These are phyloP conservation scores for Aurelia sp. DNA, from an alignment of 30 jellyfish, hydroid and myxozoan genomes.

Conservation along the genomic window DNA sequence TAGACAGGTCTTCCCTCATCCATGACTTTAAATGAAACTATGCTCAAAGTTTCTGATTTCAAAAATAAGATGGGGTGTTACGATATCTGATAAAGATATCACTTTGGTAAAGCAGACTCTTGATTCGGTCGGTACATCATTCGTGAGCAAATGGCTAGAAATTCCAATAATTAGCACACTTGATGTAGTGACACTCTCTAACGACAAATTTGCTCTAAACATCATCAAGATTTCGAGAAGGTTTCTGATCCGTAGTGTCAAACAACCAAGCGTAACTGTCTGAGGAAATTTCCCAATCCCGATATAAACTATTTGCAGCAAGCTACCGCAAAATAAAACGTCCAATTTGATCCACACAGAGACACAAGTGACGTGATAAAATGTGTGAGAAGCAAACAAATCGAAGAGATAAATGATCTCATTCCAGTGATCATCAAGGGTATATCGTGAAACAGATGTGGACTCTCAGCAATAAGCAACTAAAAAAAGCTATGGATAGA, in stretches of 20 bases:
- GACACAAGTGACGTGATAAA: background rate
- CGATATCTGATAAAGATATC: background rate
- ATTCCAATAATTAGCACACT: constrained; percentile 24
- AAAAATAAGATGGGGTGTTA: constrained; percentile 14
- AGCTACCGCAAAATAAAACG: constrained; percentile 19
- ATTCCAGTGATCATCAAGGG: background rate
- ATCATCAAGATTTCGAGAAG: constrained; percentile 10
- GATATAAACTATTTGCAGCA: constrained; percentile 8
- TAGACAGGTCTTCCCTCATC: constrained; percentile 11
- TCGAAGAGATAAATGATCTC: background rate
- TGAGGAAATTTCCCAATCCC: constrained; percentile 7
- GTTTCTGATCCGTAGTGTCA: background rate
- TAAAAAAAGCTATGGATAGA: too few relatives aligned
- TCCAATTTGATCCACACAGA: constrained; percentile 5
- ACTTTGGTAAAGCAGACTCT: constrained; percentile 15
- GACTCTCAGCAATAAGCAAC: too few relatives aligned
- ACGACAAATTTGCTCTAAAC: background rate
- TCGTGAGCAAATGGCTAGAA: constrained; percentile 18
- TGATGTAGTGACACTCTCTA: constrained; percentile 8
- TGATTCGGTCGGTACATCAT: background rate
- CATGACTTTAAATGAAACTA: background rate
- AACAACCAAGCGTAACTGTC: constrained; percentile 2
- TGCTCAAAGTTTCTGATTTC: background rate
- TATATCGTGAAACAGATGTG: too few relatives aligned
- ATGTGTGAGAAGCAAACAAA: background rate